Evolutionary conservation across 2,888 invertebrate species (phyloP), one percentile per base, ranked within the genome.

Genomic region (Ormia ochracea): DNA sequence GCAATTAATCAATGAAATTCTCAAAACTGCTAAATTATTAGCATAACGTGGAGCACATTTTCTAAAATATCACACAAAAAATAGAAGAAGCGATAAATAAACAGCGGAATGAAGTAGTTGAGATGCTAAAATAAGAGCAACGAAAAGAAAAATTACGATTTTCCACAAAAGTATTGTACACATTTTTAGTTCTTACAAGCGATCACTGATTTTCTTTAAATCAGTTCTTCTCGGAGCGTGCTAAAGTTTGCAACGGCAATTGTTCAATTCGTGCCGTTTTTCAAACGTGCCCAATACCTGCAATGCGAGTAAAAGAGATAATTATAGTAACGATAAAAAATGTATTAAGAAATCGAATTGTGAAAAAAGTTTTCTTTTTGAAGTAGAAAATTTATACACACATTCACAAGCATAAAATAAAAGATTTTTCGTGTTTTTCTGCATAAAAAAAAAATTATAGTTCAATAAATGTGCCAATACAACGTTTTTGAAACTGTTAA

Each of bases 301-400:
- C 83, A 82, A 83, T 84, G 83, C 82, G 88, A 82, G 86, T 59
- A 84, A 87, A 85, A 86, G 87, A 85, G 87, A 86, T 84, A 84
- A 83, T 83, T 82, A 84, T 83, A 86, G 83, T 84, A n/a, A 66
- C 58, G 41, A 61, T 70, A 61, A 66, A 31, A 68, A 36, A 26
- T 33, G 65, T 54, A 63, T 76, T 78, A 61, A 78, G 63, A 81
- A 82, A 81, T 77, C 65, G 26, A 38, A 63, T 54, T 73, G 56
- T 31, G 28, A 75, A 63, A 72, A 45, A 68, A 63, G 17, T 63
- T 66, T 48, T 43, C 31, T 43, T 66, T 66, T 59, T 21, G 36
- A 66, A 72, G 41, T 45, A 41, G 38, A 70, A 68, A 28, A 61
- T 43, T 36, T 61, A 61, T 66, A 50, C 21, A n/a, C n/a, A 36